Base-by-base conservation (phyloP, 2,113 vertebrate species). In the Carettochelys insculpta region DNA sequence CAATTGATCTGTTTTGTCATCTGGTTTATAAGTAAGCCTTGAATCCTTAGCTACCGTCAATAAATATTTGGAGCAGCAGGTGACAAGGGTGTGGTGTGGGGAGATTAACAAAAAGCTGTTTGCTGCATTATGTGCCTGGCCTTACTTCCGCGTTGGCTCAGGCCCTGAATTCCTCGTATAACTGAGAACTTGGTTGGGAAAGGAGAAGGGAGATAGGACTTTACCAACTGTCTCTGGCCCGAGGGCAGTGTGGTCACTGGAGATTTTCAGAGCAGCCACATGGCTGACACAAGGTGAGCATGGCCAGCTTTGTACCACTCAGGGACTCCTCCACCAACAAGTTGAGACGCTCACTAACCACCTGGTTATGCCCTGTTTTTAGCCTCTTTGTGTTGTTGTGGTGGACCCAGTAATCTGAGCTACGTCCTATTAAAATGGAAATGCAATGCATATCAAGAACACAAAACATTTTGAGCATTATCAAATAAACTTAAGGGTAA, bases 401-500 rank as follows among this genome's bases (percentile, higher is more conserved):
- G 58, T 1, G 4, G 14, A 48, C 71, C 27, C 1, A 27, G 43
- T 25, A 24, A 48, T 89, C 77, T 71, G 85, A 76, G 68, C 87
- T 83, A 78, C 0, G 85, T 43, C 43, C 41, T 75, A 45, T 75
- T 75, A 43, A 13, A 75, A 75, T 11, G 25, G 41, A 48, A 77
- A 75, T 5, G 1, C 13, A 51, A 3, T 45, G 61, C 8, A 1
- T n/a, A 75, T 3, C 3, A 54, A 29, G 80, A 89, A 76, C 61
- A 5, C 17, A 38, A 38, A 68, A n/a, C 34, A 38, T 68, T n/a
- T 34, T 90, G 95, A 92, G 41, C 10, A 88, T 89, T 84, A 51
- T 25, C 58, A 61, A 86, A 88, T 90, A 95, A 88, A 80, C 53
- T 73, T 12, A 47, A 90, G 86, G 53, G 16, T 19, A 88, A 94